Base-by-base conservation (phyloP, 2,797 vertebrate species). In the Chanos chanos region DNA sequence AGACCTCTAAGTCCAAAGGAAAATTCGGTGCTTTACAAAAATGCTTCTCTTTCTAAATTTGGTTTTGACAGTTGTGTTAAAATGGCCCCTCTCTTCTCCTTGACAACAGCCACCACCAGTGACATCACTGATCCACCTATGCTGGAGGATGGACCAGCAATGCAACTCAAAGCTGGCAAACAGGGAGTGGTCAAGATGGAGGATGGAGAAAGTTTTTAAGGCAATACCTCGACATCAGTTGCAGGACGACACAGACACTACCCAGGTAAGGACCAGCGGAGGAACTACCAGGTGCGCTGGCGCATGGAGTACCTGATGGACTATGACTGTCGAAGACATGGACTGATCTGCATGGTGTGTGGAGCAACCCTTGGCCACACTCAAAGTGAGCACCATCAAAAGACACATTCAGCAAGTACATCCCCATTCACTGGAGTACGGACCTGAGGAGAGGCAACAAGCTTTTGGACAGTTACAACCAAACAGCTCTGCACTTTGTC, bases 401-500 rank as follows among this genome's bases (percentile, higher is more conserved):
- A 83, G 92, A 37, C 92, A 93, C 85, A 91, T 94, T 76, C 89
- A 92, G 70, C 94, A 95, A 81, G 92, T 94, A 24, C 94, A 96
- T 68, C 91, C 93, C 0, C 90, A 89, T 76, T 94, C 94, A 0
- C 86, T 94, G 85, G 74, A 81, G 66, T 94, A 91, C 84, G 85
- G 84, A 6, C 51, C 86, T 0, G 88, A 89, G 65, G 89, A 94
- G 76, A 89, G 88, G 65, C 89, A 91, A 86, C 87, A 86, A 58
- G 89, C 90, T 34, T n/a, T 75, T 92, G 79, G 87, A 90, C 48
- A 87, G 84, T 73, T 94, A 95, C 68, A 88, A 82, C 50, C 90
- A 93, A 82, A 86, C 80, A 0, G 86, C 89, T 12, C 70, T 84
- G 64, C 87, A 87, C 75, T 90, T 83, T 65, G 62, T 79, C 52